Percentiles rank a stretch among this genome's conserved stretches.
phyloP scores from a whole-genome alignment of 2,113 vertebrate species.

The Chaetodon trifascialis region DNA sequence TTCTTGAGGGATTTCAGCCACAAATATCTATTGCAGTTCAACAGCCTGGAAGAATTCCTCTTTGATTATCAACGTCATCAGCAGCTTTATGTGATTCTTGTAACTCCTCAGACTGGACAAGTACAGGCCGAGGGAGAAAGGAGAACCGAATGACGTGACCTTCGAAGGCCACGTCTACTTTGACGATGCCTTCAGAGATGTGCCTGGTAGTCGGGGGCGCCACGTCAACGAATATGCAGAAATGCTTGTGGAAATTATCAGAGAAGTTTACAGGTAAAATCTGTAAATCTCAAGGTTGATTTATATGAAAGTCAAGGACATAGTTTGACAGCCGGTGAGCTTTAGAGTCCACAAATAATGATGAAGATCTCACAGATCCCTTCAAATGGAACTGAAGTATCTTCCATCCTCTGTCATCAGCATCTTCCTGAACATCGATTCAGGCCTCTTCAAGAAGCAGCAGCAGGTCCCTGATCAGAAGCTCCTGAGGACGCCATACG shows the following conservation, averaged over 20 bases:
- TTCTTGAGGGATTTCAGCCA: neutral
- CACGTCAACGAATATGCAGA: slow-evolving; percentile 71
- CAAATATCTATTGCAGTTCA: too few relatives aligned
- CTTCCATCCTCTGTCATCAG: slow-evolving; percentile 35
- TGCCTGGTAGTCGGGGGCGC: slow-evolving; percentile 23
- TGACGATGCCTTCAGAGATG: slow-evolving; percentile 68
- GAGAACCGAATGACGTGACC: slow-evolving; percentile 9
- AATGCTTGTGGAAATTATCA: slow-evolving; percentile 59
- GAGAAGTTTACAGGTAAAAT: slow-evolving; percentile 75
- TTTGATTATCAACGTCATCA: neutral
- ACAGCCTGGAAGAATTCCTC: too few relatives aligned
- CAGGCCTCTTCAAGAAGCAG: slow-evolving; percentile 38
- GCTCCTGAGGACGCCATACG: slow-evolving; percentile 65
- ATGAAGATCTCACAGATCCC: too few relatives aligned
- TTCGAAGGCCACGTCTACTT: slow-evolving; percentile 72
- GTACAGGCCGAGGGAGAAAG: slow-evolving; percentile 61
- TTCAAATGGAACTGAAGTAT: neutral
- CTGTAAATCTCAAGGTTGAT: neutral
- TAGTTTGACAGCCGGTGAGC: neutral
- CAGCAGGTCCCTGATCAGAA: slow-evolving; percentile 38
- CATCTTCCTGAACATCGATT: slow-evolving; percentile 58
- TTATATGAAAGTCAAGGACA: slow-evolving; percentile 2
- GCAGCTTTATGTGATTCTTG: neutral
- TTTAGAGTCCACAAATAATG: neutral
- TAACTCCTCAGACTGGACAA: slow-evolving; percentile 67